Evolutionary conservation across 1,140 invertebrate species (phyloP).

Genomic region (Trichonephila clavata): DNA sequence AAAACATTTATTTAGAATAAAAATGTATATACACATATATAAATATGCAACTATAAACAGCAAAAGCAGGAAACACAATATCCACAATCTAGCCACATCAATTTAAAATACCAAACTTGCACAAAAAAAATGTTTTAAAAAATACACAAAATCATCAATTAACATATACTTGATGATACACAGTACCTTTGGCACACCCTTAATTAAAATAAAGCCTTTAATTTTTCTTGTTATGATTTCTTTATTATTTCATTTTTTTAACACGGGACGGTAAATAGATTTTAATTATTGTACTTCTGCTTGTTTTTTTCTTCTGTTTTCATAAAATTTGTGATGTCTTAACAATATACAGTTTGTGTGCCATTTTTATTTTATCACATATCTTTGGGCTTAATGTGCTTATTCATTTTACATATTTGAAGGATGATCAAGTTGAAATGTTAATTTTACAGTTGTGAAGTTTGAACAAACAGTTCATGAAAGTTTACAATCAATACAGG

Average conservation of each 20-base stretch:
- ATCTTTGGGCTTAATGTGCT: background rate
- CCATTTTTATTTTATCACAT: conserved; percentile 26
- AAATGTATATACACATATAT: conserved; percentile 62
- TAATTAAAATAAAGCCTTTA: conserved; percentile 23
- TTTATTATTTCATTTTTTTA: conserved; percentile 41
- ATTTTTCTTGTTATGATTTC: conserved; percentile 7
- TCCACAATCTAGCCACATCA: conserved; percentile 13
- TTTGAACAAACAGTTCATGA: too few species aligned
- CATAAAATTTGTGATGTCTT: conserved; percentile 37
- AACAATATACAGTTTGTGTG: conserved; percentile 40
- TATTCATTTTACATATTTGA: background rate
- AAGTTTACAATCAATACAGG: too few species aligned
- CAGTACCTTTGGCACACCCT: conserved; percentile 55
- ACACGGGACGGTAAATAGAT: conserved; percentile 31
- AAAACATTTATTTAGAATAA: conserved; percentile 66
- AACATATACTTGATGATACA: background rate
- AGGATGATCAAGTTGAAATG: too few species aligned
- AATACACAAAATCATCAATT: background rate
- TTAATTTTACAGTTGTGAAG: too few species aligned
- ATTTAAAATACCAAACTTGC: conserved; percentile 38
- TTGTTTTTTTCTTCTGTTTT: background rate
- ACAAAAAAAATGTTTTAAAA: background rate
- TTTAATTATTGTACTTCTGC: conserved; percentile 10
- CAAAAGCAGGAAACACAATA: conserved; percentile 38
- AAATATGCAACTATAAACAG: conserved; percentile 66